Evolutionary conservation across 2,797 vertebrate genomes (phyloP), one percentile per base, ranked within the genome.

Genomic region (Melanogrammus aeglefinus): DNA sequence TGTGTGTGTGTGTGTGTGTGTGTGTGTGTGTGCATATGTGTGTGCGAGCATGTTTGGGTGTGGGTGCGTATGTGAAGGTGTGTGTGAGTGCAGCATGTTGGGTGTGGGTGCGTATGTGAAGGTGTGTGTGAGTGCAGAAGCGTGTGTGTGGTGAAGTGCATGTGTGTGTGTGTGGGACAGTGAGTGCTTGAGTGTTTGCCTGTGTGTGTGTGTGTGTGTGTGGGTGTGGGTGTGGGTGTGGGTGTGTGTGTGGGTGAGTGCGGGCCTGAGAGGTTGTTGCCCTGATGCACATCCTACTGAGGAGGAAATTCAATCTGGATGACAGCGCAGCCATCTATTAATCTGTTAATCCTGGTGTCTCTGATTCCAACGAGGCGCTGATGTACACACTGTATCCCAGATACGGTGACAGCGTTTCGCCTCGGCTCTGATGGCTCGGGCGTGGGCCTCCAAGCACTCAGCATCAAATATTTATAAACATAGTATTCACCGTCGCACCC

Each of bases 1-100:
- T 85, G 86, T 85, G 81, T 75, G 81, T 75, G 38, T 51, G 76
- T 12, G 38, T 51, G 76, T 12, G 10, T 12, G 83, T 21, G 18
- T 76, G 66, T 47, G 33, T 76, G 78, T 69, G 73, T 63, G 41
- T 63, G 33, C 21, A 5, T 33, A 7, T 71, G 2, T 29, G 69
- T 14, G 3, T 71, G 12, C 2, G 10, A 12, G 1, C 0, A 12
- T 1, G 6, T 44, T 10, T 10, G 73, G 76, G 41, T 14, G 41
- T 82, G 81, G 82, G 84, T 74, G 76, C 79, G 72, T n/a, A 33
- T 90, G 89, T 85, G 86, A 85, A 80, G 75, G 80, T 21, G 83
- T 21, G n/a, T 76, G 66, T 47, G 29, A 31, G 29, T 31, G 29
- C n/a, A 12, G 1, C 0, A 12, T 1, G 6, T 44, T 10, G 73